These are phyloP conservation scores for Macaria liturata DNA, from an alignment of 2,888 invertebrate genomes.

Conservation along the genomic window DNA sequence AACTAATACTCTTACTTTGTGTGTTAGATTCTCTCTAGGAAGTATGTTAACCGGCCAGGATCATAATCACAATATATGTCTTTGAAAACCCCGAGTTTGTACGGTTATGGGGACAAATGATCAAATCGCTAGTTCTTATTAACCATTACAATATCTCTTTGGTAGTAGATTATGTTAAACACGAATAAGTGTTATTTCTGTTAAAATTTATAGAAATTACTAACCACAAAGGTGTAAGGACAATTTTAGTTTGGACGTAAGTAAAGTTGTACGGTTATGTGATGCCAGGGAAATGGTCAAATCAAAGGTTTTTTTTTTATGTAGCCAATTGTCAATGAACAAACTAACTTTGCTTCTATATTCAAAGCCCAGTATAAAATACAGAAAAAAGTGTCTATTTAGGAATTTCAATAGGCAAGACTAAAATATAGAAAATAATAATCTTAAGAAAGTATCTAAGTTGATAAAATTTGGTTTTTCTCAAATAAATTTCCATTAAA, in stretches of 20 bases:
- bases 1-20: slow-evolving; percentile 2
- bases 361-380: too few relatives aligned
- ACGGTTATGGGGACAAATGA: slow-evolving; percentile 15
- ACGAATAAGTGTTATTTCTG: neutral
- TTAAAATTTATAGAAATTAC: slow-evolving; percentile 3
- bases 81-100: slow-evolving; percentile 4
- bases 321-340: too few relatives aligned
- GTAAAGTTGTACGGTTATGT: too few relatives aligned
- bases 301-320: too few relatives aligned
- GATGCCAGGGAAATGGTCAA: too few relatives aligned
- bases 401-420: too few relatives aligned
- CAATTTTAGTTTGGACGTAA: neutral
- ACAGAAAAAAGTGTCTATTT: too few relatives aligned
- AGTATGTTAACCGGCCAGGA: slow-evolving; percentile 19
- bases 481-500: too few relatives aligned
- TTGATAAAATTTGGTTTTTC: too few relatives aligned
- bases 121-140: neutral
- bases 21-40: slow-evolving; percentile 8
- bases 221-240: neutral
- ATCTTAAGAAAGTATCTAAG: too few relatives aligned
- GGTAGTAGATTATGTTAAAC: slow-evolving; percentile 11
- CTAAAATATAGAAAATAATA: too few relatives aligned
- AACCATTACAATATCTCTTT: slow-evolving; percentile 9
- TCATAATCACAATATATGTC: slow-evolving; percentile 21
- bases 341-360: too few relatives aligned